Evolutionary conservation across 1,140 invertebrate genomes (phyloP).

Genomic region (Drosophila azteca): DNA sequence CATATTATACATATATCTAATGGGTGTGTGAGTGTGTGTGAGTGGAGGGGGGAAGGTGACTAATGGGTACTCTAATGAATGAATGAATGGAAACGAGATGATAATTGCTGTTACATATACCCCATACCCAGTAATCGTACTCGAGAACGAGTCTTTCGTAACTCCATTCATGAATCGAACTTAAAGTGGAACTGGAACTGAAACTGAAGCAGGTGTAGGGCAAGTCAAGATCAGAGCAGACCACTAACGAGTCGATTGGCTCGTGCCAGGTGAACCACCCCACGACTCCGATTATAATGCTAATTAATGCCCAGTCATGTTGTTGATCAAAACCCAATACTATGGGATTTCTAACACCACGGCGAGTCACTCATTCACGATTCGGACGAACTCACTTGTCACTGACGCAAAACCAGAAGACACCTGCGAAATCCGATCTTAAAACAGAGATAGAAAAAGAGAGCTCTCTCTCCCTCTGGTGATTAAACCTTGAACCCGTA

Average conservation of each 20-base stretch:
- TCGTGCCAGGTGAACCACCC: slow-evolving; percentile 78
- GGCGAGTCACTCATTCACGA: slow-evolving; percentile 48
- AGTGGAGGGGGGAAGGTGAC: slow-evolving; percentile 24
- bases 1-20: slow-evolving; percentile 8
- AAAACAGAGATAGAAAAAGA: slow-evolving; percentile 6
- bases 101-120: slow-evolving; percentile 54
- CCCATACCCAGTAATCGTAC: slow-evolving; percentile 1
- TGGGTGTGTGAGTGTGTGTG: not conserved
- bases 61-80: slow-evolving; percentile 56
- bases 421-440: slow-evolving; percentile 42
- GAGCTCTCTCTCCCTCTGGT: slow-evolving; percentile 6
- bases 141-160: slow-evolving; percentile 43
- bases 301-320: slow-evolving; percentile 65
- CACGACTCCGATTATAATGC: slow-evolving; percentile 65
- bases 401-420: slow-evolving; percentile 35
- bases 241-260: slow-evolving; percentile 43
- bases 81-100: slow-evolving; percentile 48
- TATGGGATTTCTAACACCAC: slow-evolving; percentile 27
- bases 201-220: slow-evolving; percentile 57
- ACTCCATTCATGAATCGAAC: slow-evolving; percentile 45
- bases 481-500: slow-evolving; percentile 32
- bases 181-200: slow-evolving; percentile 7
- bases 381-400: slow-evolving; percentile 34
- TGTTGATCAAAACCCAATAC: slow-evolving; percentile 33
- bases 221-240: slow-evolving; percentile 55